Evolutionary conservation across 2,797 vertebrate species (phyloP).

Genomic region (Myripristis jacobus): DNA sequence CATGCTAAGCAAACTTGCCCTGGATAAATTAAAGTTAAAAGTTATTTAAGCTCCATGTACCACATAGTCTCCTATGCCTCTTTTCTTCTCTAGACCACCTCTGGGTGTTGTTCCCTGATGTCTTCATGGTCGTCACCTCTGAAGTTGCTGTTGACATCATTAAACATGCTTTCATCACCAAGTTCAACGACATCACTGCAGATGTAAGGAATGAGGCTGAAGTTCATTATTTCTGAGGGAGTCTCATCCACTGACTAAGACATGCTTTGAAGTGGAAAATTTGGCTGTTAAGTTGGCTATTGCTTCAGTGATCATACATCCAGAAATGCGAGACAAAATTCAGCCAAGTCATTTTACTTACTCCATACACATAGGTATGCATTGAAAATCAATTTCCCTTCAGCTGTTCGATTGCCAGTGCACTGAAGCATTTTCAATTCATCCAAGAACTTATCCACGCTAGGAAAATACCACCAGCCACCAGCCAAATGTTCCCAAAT

Average conservation of each 20-base stretch:
- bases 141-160: slow-evolving; percentile 95
- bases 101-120: slow-evolving; percentile 96
- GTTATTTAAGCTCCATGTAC: background rate
- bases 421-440: background rate
- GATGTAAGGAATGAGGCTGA: slow-evolving; percentile 84
- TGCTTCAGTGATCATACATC: background rate
- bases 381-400: background rate
- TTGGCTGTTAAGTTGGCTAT: background rate
- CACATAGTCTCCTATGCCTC: background rate
- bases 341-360: background rate
- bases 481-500: background rate
- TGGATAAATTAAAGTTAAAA: background rate
- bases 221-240: background rate
- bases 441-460: background rate
- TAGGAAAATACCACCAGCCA: background rate
- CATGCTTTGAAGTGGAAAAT: background rate
- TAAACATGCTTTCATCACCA: slow-evolving; percentile 99
- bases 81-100: slow-evolving; percentile 88
- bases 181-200: slow-evolving; percentile 98
- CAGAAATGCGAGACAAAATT: no score
- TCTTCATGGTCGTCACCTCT: slow-evolving; percentile 94
- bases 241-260: background rate
- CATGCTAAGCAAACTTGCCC: background rate
- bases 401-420: background rate
- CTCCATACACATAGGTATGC: background rate